Evolutionary conservation across 2,113 vertebrate genomes (phyloP), one percentile per base, ranked within the genome.

Genomic region (Ahaetulla prasina): DNA sequence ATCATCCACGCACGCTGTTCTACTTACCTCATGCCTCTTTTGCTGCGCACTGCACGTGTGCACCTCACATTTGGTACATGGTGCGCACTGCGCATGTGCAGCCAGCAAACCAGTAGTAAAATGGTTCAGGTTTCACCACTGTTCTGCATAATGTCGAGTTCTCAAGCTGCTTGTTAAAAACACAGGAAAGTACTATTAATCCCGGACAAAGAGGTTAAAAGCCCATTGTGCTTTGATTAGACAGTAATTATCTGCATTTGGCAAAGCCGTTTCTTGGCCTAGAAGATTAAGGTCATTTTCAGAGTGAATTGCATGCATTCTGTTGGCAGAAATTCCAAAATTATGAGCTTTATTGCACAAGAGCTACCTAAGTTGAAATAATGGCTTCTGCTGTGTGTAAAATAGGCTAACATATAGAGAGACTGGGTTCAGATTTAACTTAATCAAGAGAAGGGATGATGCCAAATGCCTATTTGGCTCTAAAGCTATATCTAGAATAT

Each of bases 381-480:
- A 85, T 63, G 89, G 91, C 47, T 74, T 93, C 54, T 93, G 49
- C 50, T 60, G 53, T 86, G 12, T 49, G 25, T 92, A 85, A 91
- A 49, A 45, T 85, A 88, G 53, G 39, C 54, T 89, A 35, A 91
- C 30, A 22, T 39, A 39, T 20, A 80, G 16, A 39, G n/a, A 39
- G 57, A 92, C 80, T 49, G 1, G 47, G 50, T 52, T 50, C 85
- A 52, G 27, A 23, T 30, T 87, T 87, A 87, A 87, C 3, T 87
- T 87, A 50, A 30, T 85, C 84, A 47, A 49, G 23, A 80, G n/a
- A 80, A 80, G 35, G 12, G 10, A 30, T 86, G 25, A 2, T 86
- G 85, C 85, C 43, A 47, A 86, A 86, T 30, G 49, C 27, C 12
- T 25, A 87, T 30, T 86, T 35, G 47, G 85, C 85, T 50, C 12